Percentiles rank a stretch among this genome's conserved stretches.
These are phyloP conservation scores for Eulithis prunata DNA, from an alignment of 2,888 invertebrate genomes.

Conservation along the genomic window DNA sequence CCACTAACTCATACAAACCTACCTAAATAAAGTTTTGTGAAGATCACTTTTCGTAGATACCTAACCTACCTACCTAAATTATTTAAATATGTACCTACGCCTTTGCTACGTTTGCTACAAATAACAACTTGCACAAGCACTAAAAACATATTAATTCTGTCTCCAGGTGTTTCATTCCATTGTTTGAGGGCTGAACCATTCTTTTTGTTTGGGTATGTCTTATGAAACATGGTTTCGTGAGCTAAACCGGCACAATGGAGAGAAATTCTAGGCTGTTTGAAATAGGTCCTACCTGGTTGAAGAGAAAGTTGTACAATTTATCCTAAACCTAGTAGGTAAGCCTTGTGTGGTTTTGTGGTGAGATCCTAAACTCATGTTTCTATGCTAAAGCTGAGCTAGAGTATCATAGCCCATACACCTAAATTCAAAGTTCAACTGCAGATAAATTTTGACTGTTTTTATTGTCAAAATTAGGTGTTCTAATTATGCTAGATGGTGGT, in stretches of 20 bases:
- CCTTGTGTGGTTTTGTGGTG: slow-evolving; percentile 5
- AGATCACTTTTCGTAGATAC: no score
- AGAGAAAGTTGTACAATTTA: slow-evolving; percentile 22
- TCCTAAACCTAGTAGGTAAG: slow-evolving; percentile 1
- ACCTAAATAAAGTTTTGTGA: no score
- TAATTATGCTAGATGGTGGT: no score
- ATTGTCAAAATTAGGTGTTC: no score
- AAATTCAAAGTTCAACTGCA: no score
- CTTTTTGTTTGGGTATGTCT: slow-evolving; percentile 31
- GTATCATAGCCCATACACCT: no score
- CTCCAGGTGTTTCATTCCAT: slow-evolving; percentile 35
- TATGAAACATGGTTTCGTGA: slow-evolving; percentile 37
- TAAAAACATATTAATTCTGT: slow-evolving; percentile 11
- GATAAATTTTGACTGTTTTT: no score
- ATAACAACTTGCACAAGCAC: not conserved
- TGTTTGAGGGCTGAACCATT: slow-evolving; percentile 34
- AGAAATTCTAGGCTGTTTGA: slow-evolving; percentile 22
- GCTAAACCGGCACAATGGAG: slow-evolving; percentile 24
- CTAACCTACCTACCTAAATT: no score
- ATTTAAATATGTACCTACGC: no score
- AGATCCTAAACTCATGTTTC: slow-evolving; percentile 5
- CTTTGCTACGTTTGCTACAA: no score
- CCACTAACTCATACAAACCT: no score
- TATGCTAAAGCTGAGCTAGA: not conserved
- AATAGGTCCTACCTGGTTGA: slow-evolving; percentile 17